Percentiles rank a stretch among this genome's conserved stretches.
Conservation (phyloP, 2,113 vertebrate genomes). For the Toxotes chatareus region DNA sequence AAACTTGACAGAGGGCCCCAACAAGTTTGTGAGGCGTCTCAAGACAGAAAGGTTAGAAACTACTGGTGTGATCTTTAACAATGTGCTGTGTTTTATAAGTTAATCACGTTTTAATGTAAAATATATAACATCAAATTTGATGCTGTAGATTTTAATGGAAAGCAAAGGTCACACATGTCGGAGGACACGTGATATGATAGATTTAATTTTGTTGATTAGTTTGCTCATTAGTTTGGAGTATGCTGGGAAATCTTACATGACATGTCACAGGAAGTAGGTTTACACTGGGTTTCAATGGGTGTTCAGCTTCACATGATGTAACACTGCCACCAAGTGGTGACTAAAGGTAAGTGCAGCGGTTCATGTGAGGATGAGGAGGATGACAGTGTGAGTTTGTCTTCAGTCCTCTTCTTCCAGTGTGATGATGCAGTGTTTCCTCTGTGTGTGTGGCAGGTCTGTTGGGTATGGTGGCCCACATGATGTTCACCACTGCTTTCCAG, state of each 20-base stretch:
- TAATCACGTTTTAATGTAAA: too few species aligned
- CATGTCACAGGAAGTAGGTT: not conserved
- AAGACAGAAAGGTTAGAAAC: too few species aligned
- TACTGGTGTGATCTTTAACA: too few species aligned
- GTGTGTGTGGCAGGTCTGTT: constrained; percentile 87
- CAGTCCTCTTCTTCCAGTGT: not conserved
- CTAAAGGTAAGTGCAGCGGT: not conserved
- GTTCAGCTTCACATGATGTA: not conserved
- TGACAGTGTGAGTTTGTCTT: not conserved
- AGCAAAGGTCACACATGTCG: too few species aligned
- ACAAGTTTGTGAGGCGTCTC: too few species aligned
- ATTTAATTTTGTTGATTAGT: not conserved
- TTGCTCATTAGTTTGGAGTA: not conserved
- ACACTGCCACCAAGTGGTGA: constrained; percentile 75
- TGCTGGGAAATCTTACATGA: not conserved
- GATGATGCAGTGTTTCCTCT: not conserved
- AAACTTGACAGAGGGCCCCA: too few species aligned
- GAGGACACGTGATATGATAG: not conserved
- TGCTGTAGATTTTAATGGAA: too few species aligned
- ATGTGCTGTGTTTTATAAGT: too few species aligned
- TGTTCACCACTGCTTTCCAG: constrained; percentile 99
- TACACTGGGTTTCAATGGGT: too few species aligned
- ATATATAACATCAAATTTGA: too few species aligned
- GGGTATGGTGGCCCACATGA: constrained; percentile 99
- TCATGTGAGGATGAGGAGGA: not conserved